These are phyloP conservation scores for Phorcus lineatus DNA, from an alignment of 2,888 invertebrate genomes.

Conservation along the genomic window DNA sequence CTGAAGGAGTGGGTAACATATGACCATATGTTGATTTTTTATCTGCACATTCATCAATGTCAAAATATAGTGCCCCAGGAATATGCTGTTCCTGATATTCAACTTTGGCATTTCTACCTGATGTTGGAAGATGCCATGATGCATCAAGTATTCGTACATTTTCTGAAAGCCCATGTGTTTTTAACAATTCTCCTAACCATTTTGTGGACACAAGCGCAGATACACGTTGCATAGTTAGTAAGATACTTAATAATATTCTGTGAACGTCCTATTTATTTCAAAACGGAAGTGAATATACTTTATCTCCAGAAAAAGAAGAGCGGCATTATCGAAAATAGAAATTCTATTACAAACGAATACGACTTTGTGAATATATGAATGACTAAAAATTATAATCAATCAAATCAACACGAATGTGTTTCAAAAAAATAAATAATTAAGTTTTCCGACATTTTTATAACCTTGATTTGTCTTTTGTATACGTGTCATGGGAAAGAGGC, in stretches of 20 bases:
- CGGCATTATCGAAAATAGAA: not conserved
- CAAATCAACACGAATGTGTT: too few relatives aligned
- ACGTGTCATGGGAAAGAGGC: too few relatives aligned
- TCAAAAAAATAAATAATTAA: too few relatives aligned
- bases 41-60: conserved; percentile 68
- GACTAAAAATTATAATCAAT: too few relatives aligned
- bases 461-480: too few relatives aligned
- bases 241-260: not conserved
- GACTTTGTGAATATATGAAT: too few relatives aligned
- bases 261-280: not conserved
- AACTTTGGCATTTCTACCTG: conserved; percentile 53
- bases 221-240: not conserved
- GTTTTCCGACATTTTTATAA: too few relatives aligned
- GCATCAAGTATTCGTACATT: conserved; percentile 66
- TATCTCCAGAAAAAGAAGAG: not conserved
- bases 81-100: conserved; percentile 68
- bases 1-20: conserved; percentile 61
- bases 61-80: conserved; percentile 70
- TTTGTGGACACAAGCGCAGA: conserved; percentile 37
- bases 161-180: conserved; percentile 24
- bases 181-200: conserved; percentile 36
- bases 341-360: not conserved
- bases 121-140: conserved; percentile 67
- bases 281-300: not conserved
- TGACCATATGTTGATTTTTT: conserved; percentile 56